Conservation (phyloP, 2,888 invertebrate genomes). For the Petrolisthes cinctipes region DNA sequence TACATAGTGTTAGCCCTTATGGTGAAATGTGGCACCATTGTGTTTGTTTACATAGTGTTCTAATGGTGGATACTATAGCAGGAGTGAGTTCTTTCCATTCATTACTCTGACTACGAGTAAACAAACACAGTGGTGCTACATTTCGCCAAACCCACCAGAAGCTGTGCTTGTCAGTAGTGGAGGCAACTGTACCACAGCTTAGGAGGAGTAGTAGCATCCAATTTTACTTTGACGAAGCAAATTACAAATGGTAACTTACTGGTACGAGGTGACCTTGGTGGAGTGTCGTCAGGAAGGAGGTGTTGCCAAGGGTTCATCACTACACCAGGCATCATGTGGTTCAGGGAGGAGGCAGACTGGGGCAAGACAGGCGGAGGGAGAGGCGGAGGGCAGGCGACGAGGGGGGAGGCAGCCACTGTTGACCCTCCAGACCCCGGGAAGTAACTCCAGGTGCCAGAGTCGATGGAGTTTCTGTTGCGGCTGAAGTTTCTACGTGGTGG, state of each 20-base stretch:
- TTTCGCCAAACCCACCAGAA: too few species aligned
- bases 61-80: too few species aligned
- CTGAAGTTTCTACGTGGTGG: constrained; percentile 11
- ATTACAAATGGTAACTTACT: constrained; percentile 25
- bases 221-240: too few species aligned
- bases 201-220: too few species aligned
- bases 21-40: too few species aligned
- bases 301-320: constrained; percentile 42
- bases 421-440: constrained; percentile 20
- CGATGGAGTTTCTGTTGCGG: constrained; percentile 7
- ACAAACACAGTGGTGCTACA: too few species aligned
- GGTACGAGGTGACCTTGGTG: constrained; percentile 44
- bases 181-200: too few species aligned
- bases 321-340: constrained; percentile 21
- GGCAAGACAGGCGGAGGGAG: constrained; percentile 29
- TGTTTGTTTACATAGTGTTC: too few species aligned
- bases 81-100: too few species aligned
- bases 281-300: constrained; percentile 48
- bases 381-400: constrained; percentile 1
- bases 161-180: too few species aligned
- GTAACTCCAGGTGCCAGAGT: constrained; percentile 50
- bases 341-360: constrained; percentile 47
- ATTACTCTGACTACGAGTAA: too few species aligned
- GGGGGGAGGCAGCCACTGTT: constrained; percentile 20
- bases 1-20: too few species aligned